These are phyloP conservation scores for Coranthus polyacanthus DNA, from an alignment of 2,797 vertebrate genomes.

Conservation along the genomic window DNA sequence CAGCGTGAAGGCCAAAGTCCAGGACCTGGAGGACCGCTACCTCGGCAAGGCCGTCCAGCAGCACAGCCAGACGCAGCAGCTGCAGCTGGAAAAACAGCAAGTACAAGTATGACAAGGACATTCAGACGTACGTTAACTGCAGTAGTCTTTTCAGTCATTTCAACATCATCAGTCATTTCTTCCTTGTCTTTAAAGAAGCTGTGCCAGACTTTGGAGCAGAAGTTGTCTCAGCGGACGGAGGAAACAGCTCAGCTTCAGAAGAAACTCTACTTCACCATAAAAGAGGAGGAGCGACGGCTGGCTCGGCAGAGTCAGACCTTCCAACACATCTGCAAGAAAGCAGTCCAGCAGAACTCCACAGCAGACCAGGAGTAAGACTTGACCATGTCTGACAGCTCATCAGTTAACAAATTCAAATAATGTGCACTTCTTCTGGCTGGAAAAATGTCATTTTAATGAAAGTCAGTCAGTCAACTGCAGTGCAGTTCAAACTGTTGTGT, in stretches of 20 bases:
- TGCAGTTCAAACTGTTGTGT: no score
- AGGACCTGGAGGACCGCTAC: conserved; percentile 89
- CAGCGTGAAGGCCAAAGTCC: conserved; percentile 86
- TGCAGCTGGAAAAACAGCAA: conserved; percentile 83
- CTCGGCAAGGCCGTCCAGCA: conserved; percentile 85
- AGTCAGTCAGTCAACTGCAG: no score
- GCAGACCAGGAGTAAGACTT: conserved; percentile 87
- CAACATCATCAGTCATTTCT: no score
- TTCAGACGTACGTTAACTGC: no score
- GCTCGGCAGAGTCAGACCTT: conserved; percentile 83
- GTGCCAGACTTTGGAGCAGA: conserved; percentile 82
- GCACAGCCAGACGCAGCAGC: conserved; percentile 80
- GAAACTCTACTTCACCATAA: conserved; percentile 79
- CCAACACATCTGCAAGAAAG: conserved; percentile 80
- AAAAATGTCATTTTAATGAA: no score
- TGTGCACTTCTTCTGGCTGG: no score
- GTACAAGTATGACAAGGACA: conserved; percentile 77
- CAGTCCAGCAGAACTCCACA: conserved; percentile 66
- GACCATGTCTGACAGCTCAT: no score
- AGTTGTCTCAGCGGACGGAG: conserved; percentile 81
- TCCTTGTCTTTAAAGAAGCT: conserved; percentile 69
- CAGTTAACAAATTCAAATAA: no score
- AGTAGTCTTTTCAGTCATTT: no score
- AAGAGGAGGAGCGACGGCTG: conserved; percentile 83
- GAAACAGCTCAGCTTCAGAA: conserved; percentile 83